Percentiles rank a stretch among this genome's conserved stretches.
Evolutionary conservation across 2,888 invertebrate species (phyloP).

Genomic region (Xanthorhoe spadicearia): DNA sequence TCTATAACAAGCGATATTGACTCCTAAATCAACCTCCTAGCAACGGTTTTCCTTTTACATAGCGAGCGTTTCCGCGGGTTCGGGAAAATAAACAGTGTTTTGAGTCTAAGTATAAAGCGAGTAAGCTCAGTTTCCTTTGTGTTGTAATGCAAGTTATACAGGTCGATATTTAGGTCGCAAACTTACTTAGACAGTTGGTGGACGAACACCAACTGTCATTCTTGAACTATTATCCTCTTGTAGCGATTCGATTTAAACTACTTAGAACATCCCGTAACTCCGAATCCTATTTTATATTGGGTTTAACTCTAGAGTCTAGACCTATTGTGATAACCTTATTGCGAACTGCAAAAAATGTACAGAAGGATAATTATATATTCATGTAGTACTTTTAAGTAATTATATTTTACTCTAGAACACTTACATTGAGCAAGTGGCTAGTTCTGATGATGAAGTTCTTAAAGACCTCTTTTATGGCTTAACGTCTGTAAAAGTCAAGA

Average conservation of each 20-base stretch:
- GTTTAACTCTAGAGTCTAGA: no score
- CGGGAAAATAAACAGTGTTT: neutral
- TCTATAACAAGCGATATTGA: slow-evolving; percentile 6
- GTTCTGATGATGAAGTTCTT: neutral
- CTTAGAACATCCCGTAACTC: neutral
- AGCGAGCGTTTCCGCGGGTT: neutral
- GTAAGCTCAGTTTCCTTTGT: slow-evolving; percentile 8
- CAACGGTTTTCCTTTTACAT: neutral
- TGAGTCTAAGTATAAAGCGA: neutral
- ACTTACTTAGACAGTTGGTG: slow-evolving; percentile 56
- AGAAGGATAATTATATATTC: neutral
- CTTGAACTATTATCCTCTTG: slow-evolving; percentile 42
- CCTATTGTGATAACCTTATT: no score
- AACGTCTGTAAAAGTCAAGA: no score
- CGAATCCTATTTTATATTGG: neutral
- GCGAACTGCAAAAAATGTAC: no score
- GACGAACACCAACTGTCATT: slow-evolving; percentile 42
- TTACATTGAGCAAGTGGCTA: no score
- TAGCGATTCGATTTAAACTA: slow-evolving; percentile 19
- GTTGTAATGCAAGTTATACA: slow-evolving; percentile 22
- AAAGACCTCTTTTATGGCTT: neutral
- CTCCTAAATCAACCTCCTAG: neutral
- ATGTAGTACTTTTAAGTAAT: no score
- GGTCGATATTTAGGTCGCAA: slow-evolving; percentile 50
- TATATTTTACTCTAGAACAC: no score